Evolutionary conservation across 2,888 invertebrate species (phyloP).

Genomic region (Epistrophella euchroma): DNA sequence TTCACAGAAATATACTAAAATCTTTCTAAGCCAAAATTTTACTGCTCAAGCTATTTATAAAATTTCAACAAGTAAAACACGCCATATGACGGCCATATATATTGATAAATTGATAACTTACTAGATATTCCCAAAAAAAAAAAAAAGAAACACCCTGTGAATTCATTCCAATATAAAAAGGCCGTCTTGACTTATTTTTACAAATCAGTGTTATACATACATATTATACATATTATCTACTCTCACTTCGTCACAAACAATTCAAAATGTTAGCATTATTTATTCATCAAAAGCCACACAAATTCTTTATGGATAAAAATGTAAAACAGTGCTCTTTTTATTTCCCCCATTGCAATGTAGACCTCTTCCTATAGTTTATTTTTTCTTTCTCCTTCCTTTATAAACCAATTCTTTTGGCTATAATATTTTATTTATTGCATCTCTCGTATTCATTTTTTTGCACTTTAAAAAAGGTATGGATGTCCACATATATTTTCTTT

Average conservation of each 20-base stretch:
- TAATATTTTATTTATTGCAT: background rate
- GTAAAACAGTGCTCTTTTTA: background rate
- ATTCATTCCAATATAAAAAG: too few species aligned
- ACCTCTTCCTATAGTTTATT: background rate
- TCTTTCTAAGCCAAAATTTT: too few species aligned
- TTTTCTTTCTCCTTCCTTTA: too few species aligned
- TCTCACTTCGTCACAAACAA: too few species aligned
- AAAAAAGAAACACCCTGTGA: too few species aligned
- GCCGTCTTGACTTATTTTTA: background rate
- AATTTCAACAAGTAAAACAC: too few species aligned
- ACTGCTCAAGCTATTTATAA: too few species aligned
- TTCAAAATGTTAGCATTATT: background rate
- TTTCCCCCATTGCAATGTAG: background rate
- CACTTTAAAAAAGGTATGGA: background rate
- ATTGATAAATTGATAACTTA: too few species aligned
- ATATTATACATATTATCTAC: too few species aligned
- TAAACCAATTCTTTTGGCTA: background rate
- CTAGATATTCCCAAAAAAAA: too few species aligned
- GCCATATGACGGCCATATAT: too few species aligned
- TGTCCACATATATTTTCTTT: background rate
- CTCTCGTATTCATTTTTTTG: background rate
- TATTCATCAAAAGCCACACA: background rate
- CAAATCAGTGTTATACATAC: background rate
- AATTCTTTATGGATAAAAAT: background rate
- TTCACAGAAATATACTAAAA: too few species aligned